A percentile compares a stretch with the other conserved stretches of the same genome.
These are phyloP conservation scores for Cotesia chilonis DNA, from an alignment of 1,140 invertebrate genomes.

Conservation along the genomic window DNA sequence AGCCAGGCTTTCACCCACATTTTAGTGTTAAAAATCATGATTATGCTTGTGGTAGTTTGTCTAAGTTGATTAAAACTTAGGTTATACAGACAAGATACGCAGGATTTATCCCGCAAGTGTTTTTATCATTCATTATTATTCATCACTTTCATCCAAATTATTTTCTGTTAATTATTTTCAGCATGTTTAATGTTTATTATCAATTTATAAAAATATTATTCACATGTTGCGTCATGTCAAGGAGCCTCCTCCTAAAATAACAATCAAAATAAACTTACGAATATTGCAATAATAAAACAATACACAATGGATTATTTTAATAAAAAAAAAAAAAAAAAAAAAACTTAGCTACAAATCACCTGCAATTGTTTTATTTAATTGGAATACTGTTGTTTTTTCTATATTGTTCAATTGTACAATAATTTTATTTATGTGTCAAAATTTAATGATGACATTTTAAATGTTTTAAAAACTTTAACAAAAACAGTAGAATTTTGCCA, in stretches of 20 bases:
- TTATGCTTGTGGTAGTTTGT: background rate
- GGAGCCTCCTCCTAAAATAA: too few relatives aligned
- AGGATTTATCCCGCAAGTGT: conserved; percentile 6
- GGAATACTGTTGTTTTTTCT: too few relatives aligned
- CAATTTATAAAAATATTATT: background rate
- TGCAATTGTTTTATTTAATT: too few relatives aligned
- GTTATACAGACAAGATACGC: conserved; percentile 11
- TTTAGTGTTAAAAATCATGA: background rate
- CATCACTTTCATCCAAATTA: too few relatives aligned
- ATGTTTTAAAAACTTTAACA: too few relatives aligned
- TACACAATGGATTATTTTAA: background rate
- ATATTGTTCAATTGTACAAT: too few relatives aligned
- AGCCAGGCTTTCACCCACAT: background rate
- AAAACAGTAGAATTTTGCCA: too few relatives aligned
- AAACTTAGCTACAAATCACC: background rate
- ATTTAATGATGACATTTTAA: background rate
- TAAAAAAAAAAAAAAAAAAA: background rate
- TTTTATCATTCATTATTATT: conserved; percentile 10
- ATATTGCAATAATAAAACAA: background rate
- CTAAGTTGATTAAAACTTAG: background rate
- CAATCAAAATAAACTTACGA: too few relatives aligned
- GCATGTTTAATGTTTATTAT: background rate
- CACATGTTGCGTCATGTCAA: conserved; percentile 26
- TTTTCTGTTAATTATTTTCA: background rate
- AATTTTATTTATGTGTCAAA: background rate